These are phyloP conservation scores for Alauda arvensis DNA, from an alignment of 2,797 vertebrate genomes.

Conservation along the genomic window DNA sequence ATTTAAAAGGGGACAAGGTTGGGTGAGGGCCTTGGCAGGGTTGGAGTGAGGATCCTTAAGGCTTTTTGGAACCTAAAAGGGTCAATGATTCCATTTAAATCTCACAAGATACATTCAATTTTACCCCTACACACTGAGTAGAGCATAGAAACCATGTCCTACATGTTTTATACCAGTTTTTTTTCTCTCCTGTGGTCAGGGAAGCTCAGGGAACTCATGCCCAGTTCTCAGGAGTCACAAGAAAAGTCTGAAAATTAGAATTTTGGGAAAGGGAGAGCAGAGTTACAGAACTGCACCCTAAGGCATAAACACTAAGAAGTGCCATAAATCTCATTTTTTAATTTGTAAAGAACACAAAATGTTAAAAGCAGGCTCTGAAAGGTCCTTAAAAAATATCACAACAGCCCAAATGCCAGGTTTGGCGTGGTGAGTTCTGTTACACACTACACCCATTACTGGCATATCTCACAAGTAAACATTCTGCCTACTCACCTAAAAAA, in stretches of 20 bases:
- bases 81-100: background rate
- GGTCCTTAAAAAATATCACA: background rate
- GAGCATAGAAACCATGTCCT: background rate
- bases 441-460: background rate
- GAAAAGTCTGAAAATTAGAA: background rate
- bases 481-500: background rate
- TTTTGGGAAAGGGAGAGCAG: background rate
- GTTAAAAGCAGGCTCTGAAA: background rate
- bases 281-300: background rate
- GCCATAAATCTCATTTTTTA: background rate
- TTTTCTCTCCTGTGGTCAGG: background rate
- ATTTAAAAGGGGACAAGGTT: background rate
- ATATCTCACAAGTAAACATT: background rate
- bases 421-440: background rate
- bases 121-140: background rate
- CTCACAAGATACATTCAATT: background rate
- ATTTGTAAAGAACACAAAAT: background rate
- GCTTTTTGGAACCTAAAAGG: background rate
- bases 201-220: background rate
- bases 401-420: background rate
- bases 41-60: background rate
- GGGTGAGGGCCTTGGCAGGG: background rate
- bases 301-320: background rate
- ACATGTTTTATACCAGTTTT: background rate
- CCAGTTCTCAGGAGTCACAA: background rate